A percentile compares a stretch with the other conserved stretches of the same genome.
Conservation (phyloP, 2,113 vertebrate genomes). For the Salvelinus fontinalis region DNA sequence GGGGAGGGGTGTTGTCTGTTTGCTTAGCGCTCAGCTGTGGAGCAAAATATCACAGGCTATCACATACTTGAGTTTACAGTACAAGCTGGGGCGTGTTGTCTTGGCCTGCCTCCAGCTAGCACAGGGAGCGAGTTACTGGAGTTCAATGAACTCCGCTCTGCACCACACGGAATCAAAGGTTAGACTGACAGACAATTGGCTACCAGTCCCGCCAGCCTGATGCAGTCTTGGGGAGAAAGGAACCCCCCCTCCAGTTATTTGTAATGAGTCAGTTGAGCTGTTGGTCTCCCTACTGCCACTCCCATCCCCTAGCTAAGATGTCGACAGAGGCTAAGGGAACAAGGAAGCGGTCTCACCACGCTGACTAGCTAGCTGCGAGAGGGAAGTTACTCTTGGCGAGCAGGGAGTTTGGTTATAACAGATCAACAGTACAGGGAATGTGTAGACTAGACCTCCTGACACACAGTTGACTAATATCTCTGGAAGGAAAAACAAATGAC, state of each 20-base stretch:
- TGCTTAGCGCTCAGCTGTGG: conserved; percentile 31
- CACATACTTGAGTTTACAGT: conserved; percentile 38
- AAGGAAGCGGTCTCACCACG: conserved; percentile 15
- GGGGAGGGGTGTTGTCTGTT: conserved; percentile 27
- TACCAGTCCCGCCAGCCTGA: not conserved
- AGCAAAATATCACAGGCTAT: conserved; percentile 50
- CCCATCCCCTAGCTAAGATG: not conserved
- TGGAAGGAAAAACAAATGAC: not conserved
- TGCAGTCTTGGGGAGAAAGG: too few relatives aligned
- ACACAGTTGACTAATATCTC: not conserved
- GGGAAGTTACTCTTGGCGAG: not conserved
- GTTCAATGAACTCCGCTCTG: conserved; percentile 62
- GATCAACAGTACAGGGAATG: conserved; percentile 11
- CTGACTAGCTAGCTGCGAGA: not conserved
- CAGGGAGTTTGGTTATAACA: conserved; percentile 6
- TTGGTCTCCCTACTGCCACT: not conserved
- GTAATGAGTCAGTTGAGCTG: conserved; percentile 17
- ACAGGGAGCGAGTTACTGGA: conserved; percentile 35
- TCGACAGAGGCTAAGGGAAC: conserved; percentile 3
- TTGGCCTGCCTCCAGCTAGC: conserved; percentile 43
- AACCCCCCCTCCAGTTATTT: conserved; percentile 18
- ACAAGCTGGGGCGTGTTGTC: conserved; percentile 31
- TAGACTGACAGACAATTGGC: conserved; percentile 13
- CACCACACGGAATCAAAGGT: conserved; percentile 27
- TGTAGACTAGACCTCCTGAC: not conserved